Evolutionary conservation across 2,113 vertebrate genomes (phyloP).

Genomic region (Cynopterus brachyotis): DNA sequence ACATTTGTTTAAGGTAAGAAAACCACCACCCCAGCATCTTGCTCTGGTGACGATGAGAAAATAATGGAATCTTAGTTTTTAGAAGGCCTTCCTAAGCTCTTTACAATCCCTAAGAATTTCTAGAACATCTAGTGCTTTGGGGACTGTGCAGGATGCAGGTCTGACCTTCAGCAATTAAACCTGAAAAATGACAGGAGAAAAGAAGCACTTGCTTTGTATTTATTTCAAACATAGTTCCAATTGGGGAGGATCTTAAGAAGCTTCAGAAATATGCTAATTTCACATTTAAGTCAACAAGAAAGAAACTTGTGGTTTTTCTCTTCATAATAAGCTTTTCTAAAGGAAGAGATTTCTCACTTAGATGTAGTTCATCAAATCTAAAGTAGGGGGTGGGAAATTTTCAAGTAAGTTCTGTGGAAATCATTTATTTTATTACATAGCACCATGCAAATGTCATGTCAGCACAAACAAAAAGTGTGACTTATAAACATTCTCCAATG

Average conservation of each 20-base stretch:
- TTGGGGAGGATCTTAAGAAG: neutral
- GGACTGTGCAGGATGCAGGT: neutral
- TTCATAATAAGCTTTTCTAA: slow-evolving; percentile 38
- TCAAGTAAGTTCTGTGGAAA: slow-evolving; percentile 7
- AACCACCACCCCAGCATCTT: neutral
- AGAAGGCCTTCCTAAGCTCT: neutral
- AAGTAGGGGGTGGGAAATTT: neutral
- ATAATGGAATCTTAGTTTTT: neutral
- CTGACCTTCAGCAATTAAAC: neutral
- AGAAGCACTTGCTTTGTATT: neutral
- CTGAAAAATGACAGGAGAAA: neutral
- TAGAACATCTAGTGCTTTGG: neutral
- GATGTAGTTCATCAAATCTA: neutral
- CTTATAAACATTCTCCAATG: neutral
- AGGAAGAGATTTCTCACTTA: neutral
- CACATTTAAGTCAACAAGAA: slow-evolving; percentile 25
- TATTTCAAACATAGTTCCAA: slow-evolving; percentile 1
- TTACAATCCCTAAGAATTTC: neutral
- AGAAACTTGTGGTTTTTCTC: neutral
- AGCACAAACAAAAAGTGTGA: slow-evolving; percentile 2
- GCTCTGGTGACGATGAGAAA: neutral
- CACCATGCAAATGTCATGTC: slow-evolving; percentile 1
- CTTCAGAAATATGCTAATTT: slow-evolving; percentile 25
- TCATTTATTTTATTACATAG: neutral
- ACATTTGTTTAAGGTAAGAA: slow-evolving; percentile 2